Evolutionary conservation across 2,797 vertebrate species (phyloP).

Genomic region (Merluccius polli): DNA sequence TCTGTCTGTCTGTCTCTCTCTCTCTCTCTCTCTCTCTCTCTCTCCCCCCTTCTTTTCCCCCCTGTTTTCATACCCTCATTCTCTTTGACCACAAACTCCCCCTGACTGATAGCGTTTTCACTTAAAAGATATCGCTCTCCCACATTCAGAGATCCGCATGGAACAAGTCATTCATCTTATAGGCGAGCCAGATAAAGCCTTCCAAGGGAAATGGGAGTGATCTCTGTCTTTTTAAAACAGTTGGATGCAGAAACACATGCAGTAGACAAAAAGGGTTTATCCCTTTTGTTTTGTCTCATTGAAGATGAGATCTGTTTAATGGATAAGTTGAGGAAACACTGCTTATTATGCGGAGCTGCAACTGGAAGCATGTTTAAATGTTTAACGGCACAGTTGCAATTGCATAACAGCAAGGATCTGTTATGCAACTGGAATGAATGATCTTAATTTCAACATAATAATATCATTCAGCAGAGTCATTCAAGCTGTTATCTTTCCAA

Average conservation of each 20-base stretch:
- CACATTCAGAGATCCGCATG: constrained; percentile 2
- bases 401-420: no score
- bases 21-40: neutral
- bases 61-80: neutral
- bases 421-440: no score
- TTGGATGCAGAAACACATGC: neutral
- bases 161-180: constrained; percentile 25
- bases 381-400: neutral
- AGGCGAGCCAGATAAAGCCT: neutral
- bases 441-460: no score
- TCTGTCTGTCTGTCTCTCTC: neutral
- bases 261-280: neutral
- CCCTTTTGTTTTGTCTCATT: neutral
- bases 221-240: neutral
- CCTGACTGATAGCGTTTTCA: neutral
- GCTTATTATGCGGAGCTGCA: neutral
- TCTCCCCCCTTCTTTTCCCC: neutral
- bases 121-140: constrained; percentile 22
- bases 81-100: neutral
- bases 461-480: neutral
- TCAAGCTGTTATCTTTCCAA: neutral
- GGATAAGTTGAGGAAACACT: neutral
- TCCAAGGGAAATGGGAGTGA: neutral
- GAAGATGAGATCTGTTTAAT: neutral
- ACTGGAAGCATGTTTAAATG: neutral